phyloP scores from a whole-genome alignment of 2,797 vertebrate species.

The Pangasius sanitwongsei region DNA sequence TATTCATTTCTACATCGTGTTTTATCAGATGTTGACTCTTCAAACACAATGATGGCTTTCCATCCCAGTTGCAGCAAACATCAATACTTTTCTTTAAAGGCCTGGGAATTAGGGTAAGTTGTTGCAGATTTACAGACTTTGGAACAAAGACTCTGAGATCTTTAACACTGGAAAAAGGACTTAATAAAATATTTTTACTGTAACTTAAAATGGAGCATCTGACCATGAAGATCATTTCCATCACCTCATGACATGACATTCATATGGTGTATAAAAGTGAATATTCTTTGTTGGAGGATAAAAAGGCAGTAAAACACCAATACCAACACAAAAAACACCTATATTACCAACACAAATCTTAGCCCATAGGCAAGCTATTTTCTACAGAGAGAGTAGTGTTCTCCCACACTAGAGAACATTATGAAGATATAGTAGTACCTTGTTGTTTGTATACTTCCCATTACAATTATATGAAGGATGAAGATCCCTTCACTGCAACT shows the following conservation, averaged over 20 bases:
- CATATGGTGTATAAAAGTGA: neutral
- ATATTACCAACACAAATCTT: slow-evolving; percentile 44
- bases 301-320: slow-evolving; percentile 21
- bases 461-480: slow-evolving; percentile 43
- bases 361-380: slow-evolving; percentile 24
- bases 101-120: neutral
- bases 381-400: neutral
- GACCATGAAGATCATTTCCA: neutral
- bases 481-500: slow-evolving; percentile 31
- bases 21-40: slow-evolving; percentile 40
- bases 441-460: slow-evolving; percentile 34
- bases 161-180: neutral
- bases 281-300: neutral
- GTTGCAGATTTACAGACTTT: neutral
- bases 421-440: slow-evolving; percentile 32
- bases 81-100: neutral
- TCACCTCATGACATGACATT: slow-evolving; percentile 26
- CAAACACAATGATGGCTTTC: slow-evolving; percentile 5
- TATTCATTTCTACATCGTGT: slow-evolving; percentile 38
- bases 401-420: neutral
- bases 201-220: neutral
- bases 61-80: neutral
- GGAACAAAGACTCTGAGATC: neutral
- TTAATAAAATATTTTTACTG: neutral
- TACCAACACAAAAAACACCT: neutral